phyloP scores from a whole-genome alignment of 1,140 invertebrate genomes.

The Papilio machaon region DNA sequence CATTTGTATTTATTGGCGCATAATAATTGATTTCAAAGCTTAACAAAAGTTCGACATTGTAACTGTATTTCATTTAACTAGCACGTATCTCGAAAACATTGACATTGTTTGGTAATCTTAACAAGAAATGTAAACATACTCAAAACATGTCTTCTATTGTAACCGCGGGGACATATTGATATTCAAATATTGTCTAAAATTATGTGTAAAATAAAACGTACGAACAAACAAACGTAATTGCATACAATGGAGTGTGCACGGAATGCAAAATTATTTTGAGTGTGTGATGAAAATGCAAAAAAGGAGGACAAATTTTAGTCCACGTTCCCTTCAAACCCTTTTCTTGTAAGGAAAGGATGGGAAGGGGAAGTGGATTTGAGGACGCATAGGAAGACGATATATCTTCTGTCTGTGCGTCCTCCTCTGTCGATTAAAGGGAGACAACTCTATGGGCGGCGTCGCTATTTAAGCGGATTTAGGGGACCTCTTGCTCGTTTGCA shows the following conservation, averaged over 20 bases:
- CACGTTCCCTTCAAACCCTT: too few species aligned
- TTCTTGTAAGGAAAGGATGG: too few species aligned
- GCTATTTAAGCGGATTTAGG: too few species aligned
- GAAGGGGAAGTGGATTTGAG: too few species aligned
- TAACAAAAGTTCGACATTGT: too few species aligned
- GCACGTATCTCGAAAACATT: not conserved
- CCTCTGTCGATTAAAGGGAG: too few species aligned
- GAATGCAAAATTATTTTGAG: conserved; percentile 3
- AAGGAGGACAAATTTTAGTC: too few species aligned
- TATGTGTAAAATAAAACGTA: conserved; percentile 14
- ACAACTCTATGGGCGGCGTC: too few species aligned
- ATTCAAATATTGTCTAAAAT: conserved; percentile 15
- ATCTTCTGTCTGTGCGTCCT: too few species aligned
- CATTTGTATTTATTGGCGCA: not conserved
- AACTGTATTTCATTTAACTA: not conserved
- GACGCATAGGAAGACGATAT: too few species aligned
- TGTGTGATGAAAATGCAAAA: not conserved
- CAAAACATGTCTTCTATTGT: conserved; percentile 2
- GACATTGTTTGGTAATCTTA: conserved; percentile 11
- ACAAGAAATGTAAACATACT: conserved; percentile 1
- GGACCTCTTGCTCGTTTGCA: too few species aligned
- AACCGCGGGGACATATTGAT: not conserved
- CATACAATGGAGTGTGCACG: conserved; percentile 7
- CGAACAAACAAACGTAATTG: conserved; percentile 13
- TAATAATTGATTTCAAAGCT: too few species aligned